Percentiles rank a stretch among this genome's conserved stretches.
phyloP scores from a whole-genome alignment of 2,797 vertebrate genomes.

The Oreochromis grahami region DNA sequence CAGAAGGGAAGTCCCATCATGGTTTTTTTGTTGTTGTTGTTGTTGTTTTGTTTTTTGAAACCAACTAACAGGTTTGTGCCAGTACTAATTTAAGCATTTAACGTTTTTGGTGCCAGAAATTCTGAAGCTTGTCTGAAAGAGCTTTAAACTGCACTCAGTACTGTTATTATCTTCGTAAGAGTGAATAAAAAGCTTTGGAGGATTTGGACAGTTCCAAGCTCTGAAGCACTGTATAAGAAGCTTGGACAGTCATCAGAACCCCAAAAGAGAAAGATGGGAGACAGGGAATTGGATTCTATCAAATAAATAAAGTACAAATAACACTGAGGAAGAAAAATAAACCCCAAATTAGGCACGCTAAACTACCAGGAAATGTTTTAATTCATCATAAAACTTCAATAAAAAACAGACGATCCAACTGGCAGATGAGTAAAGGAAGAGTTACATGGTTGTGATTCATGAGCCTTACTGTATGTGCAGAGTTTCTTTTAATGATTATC shows the following conservation, averaged over 20 bases:
- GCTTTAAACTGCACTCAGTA: background rate
- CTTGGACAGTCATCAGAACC: constrained; percentile 6
- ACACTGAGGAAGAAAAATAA: fast-evolving
- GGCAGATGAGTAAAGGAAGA: background rate
- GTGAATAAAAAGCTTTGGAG: background rate
- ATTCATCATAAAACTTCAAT: background rate
- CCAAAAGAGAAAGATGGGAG: background rate
- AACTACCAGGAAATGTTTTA: background rate
- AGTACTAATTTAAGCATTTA: background rate
- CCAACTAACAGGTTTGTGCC: background rate
- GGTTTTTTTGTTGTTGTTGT: background rate
- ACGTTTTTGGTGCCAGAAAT: background rate
- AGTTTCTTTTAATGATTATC: background rate
- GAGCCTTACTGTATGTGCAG: background rate
- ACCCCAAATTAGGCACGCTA: background rate
- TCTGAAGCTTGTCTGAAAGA: background rate
- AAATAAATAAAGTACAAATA: background rate
- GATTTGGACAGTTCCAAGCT: background rate
- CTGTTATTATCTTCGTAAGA: background rate
- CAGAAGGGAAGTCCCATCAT: background rate
- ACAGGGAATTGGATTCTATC: background rate
- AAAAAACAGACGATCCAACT: background rate
- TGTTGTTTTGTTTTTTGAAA: background rate
- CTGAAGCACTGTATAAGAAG: background rate
- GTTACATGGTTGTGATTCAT: background rate